phyloP scores from a whole-genome alignment of 92 coral and sea anemone genomes.

The Montipora capitata region DNA sequence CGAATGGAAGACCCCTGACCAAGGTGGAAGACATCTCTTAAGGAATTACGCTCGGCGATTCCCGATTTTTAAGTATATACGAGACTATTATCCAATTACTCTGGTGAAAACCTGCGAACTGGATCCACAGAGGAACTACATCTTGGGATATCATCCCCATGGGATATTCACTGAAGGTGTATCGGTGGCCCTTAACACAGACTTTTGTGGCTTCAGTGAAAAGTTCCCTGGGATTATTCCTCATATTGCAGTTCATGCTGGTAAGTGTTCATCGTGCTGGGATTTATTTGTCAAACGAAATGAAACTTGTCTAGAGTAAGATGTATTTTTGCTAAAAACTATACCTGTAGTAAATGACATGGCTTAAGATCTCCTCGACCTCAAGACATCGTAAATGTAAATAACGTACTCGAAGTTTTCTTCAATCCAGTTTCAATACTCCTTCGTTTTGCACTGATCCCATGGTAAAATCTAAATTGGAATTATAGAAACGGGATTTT shows the following conservation, averaged over 20 bases:
- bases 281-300: not conserved
- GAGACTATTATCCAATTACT: slow-evolving; percentile 92
- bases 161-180: slow-evolving; percentile 89
- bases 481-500: not conserved
- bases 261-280: not conserved
- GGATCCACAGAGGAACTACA: slow-evolving; percentile 88
- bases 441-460: not conserved
- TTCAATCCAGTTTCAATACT: not conserved
- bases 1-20: slow-evolving; percentile 86
- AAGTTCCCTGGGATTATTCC: slow-evolving; percentile 63
- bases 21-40: slow-evolving; percentile 80
- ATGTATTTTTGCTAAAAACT: no score
- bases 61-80: slow-evolving; percentile 73
- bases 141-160: slow-evolving; percentile 97
- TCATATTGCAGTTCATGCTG: slow-evolving; percentile 29
- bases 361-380: no score
- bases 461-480: slow-evolving; percentile 11
- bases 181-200: slow-evolving; percentile 81
- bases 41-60: slow-evolving; percentile 72
- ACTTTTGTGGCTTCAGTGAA: slow-evolving; percentile 86
- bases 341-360: no score
- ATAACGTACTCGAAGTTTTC: no score
- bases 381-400: no score
- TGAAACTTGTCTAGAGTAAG: not conserved
- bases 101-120: slow-evolving; percentile 91